Evolutionary conservation across 2,888 invertebrate species (phyloP).

Genomic region (Dendrolimus pini): DNA sequence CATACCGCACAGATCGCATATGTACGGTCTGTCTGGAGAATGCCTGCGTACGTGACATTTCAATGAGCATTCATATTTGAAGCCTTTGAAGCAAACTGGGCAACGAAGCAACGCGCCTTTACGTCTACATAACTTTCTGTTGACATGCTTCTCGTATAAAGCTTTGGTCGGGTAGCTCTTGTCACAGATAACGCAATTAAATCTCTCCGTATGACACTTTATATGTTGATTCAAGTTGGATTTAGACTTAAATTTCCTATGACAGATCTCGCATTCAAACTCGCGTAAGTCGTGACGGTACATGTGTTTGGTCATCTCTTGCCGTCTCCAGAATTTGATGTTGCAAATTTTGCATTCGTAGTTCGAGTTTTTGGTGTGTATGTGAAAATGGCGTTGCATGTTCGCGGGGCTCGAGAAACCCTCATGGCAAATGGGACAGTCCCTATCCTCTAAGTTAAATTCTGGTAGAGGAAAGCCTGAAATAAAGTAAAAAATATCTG

Average conservation of each 20-base stretch:
- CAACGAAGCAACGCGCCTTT: not conserved
- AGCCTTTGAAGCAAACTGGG: conserved; percentile 20
- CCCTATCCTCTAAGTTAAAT: not conserved
- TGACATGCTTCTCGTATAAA: not conserved
- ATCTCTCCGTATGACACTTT: conserved; percentile 1
- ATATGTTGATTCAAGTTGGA: conserved; percentile 39
- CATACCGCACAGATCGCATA: conserved; percentile 19
- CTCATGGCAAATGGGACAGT: conserved; percentile 22
- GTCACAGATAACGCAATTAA: not conserved
- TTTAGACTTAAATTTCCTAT: conserved; percentile 29
- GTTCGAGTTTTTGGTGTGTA: conserved; percentile 14
- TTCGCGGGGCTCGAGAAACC: conserved; percentile 17
- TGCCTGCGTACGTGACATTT: conserved; percentile 26
- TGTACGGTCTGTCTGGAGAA: conserved; percentile 9
- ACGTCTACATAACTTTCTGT: not conserved
- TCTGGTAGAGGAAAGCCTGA: not conserved
- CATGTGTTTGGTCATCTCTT: conserved; percentile 16
- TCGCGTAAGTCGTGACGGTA: conserved; percentile 16
- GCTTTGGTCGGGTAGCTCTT: not conserved
- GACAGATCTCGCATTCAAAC: conserved; percentile 29
- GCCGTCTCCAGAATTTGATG: conserved; percentile 13
- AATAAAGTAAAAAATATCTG: not conserved
- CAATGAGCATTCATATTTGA: conserved; percentile 21
- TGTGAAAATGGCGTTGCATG: conserved; percentile 18
- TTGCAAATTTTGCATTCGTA: conserved; percentile 18